These are phyloP conservation scores for Petrocephalus zakoni DNA, from an alignment of 2,113 vertebrate species.

Conservation along the genomic window DNA sequence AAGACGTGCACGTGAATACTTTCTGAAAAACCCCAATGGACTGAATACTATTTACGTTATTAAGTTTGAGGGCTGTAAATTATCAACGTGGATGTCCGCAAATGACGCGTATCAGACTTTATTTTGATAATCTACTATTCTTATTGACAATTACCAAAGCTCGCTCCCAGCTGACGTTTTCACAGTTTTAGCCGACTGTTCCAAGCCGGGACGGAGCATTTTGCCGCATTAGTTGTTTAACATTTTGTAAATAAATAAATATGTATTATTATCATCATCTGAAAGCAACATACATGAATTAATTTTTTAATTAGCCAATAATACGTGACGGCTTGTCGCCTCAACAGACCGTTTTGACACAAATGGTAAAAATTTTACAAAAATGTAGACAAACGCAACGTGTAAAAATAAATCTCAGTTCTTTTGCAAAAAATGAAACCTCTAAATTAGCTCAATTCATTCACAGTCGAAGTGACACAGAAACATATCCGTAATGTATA, in stretches of 20 bases:
- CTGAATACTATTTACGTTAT: not conserved
- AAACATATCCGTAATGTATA: not conserved
- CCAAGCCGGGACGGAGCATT: not conserved
- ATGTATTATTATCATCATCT: not conserved
- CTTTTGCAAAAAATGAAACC: not conserved
- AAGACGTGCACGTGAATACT: not conserved
- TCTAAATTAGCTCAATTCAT: not conserved
- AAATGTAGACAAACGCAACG: not conserved
- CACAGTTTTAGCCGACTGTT: not conserved
- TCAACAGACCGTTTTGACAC: not conserved
- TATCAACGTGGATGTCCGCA: not conserved
- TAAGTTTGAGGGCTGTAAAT: not conserved
- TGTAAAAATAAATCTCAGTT: not conserved
- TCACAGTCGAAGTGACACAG: not conserved
- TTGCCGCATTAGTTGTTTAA: not conserved
- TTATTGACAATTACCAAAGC: not conserved
- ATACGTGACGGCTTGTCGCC: not conserved
- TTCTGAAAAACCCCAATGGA: not conserved
- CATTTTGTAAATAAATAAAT: not conserved
- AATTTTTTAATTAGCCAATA: not conserved
- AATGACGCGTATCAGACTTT: not conserved
- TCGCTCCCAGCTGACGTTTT: not conserved
- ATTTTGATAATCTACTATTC: not conserved
- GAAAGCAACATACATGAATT: not conserved
- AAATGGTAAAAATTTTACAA: not conserved